phyloP scores from a whole-genome alignment of 2,888 invertebrate species.

The Parnassius apollo region DNA sequence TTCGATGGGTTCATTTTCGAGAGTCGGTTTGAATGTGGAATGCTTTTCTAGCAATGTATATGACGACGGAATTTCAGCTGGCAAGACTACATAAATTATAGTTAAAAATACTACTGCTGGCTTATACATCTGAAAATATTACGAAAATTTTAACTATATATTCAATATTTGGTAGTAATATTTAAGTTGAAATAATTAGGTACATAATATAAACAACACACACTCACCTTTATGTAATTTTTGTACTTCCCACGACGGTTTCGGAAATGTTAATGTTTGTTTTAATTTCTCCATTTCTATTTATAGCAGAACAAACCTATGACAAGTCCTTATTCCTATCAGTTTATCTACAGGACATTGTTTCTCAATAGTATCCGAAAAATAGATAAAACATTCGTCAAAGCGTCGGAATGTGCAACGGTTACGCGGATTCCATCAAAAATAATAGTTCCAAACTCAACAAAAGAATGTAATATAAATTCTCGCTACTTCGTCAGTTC shows the following conservation, averaged over 20 bases:
- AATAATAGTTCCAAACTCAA: background rate
- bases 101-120: constrained; percentile 40
- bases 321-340: constrained; percentile 35
- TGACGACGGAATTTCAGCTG: constrained; percentile 57
- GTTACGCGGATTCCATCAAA: constrained; percentile 15
- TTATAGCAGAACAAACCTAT: constrained; percentile 46
- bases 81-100: constrained; percentile 37
- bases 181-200: background rate
- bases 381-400: constrained; percentile 56
- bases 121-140: constrained; percentile 60
- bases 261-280: constrained; percentile 21
- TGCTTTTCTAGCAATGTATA: constrained; percentile 48
- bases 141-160: constrained; percentile 3
- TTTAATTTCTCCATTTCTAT: constrained; percentile 40
- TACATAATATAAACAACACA: background rate
- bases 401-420: constrained; percentile 53
- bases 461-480: background rate
- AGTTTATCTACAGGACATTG: constrained; percentile 55
- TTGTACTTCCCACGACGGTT: constrained; percentile 7
- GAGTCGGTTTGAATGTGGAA: constrained; percentile 47
- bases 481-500: background rate
- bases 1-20: constrained; percentile 44
- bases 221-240: constrained; percentile 13
- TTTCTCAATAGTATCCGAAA: constrained; percentile 51
- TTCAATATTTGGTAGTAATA: background rate